Base-by-base conservation (phyloP, 2,888 invertebrate genomes). In the Drosophila flavopinicola region DNA sequence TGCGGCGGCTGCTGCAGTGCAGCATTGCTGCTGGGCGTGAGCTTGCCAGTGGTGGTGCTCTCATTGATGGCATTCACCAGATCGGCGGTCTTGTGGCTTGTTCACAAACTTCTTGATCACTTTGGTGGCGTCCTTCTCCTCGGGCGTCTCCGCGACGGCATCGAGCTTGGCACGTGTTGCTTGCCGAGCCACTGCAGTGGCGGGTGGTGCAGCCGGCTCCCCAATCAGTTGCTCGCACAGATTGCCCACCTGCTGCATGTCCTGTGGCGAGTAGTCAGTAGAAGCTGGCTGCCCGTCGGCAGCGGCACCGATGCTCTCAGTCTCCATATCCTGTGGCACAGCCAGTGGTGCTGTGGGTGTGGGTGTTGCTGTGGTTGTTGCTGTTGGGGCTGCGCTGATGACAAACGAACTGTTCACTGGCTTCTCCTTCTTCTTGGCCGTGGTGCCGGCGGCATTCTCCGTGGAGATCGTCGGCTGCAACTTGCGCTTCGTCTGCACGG, bases 381-480 rank as follows among this genome's bases (percentile, higher is more conserved):
- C 37, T 44, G 73, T 49, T n/a, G n/a, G n/a, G 9, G 63, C 66
- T 49, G 79, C 75, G 24, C 71, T 75, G 33, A 76, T 65, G 27
- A 88, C 75, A 66, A 89, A 85, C 15, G 87, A 75, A 29, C 64
- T 83, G 56, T 87, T 88, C 11, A 83, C 85, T 4, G 89, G 88
- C 70, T 93, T 93, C 85, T 95, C 94, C 91, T 95, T 95, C 91
- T 95, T 95, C 91, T 95, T 94, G 75, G 93, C 92, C 49, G 93
- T 93, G 13, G 91, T 91, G 5, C 91, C 92, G 41, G 91, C 90
- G 2, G 92, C 92, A 82, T 93, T 93, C 90, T 93, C 95, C 70
- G 94, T 94, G 37, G 95, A 95, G 77, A 94, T 93, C n/a, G 95
- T 95, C 23, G 93, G 93, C 90, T 95, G 95, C 49, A 95, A 91